Conservation (phyloP, 2,888 invertebrate species). For the Phengaris alcon region DNA sequence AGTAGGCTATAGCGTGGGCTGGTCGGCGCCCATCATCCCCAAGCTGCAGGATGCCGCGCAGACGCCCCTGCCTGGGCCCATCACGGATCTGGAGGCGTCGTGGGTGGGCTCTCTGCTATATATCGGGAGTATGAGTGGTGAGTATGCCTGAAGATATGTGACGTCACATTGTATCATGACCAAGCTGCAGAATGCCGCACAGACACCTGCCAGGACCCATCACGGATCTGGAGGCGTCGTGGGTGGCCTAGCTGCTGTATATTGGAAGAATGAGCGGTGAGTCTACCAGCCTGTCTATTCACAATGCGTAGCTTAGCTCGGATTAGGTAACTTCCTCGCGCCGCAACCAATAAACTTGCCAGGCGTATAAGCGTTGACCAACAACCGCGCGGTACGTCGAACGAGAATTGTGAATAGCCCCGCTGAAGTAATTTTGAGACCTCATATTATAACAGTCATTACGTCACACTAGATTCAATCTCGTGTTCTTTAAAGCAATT, state of each 20-base stretch:
- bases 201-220: slow-evolving; percentile 61
- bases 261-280: slow-evolving; percentile 68
- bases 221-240: slow-evolving; percentile 64
- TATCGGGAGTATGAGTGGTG: slow-evolving; percentile 72
- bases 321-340: too few relatives aligned
- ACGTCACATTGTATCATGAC: slow-evolving; percentile 34
- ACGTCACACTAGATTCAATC: too few relatives aligned
- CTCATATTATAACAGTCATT: too few relatives aligned
- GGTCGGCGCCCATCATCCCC: slow-evolving; percentile 78
- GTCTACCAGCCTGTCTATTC: too few relatives aligned
- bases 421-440: too few relatives aligned
- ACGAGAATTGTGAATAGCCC: too few relatives aligned
- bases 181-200: slow-evolving; percentile 54
- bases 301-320: too few relatives aligned
- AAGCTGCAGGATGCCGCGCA: slow-evolving; percentile 56
- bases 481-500: too few relatives aligned
- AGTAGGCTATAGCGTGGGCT: slow-evolving; percentile 73
- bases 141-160: slow-evolving; percentile 29
- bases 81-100: slow-evolving; percentile 63
- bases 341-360: too few relatives aligned
- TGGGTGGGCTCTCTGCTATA: slow-evolving; percentile 78
- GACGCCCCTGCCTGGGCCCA: slow-evolving; percentile 55
- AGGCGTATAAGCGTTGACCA: too few relatives aligned
- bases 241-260: slow-evolving; percentile 76
- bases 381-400: too few relatives aligned